phyloP scores from a whole-genome alignment of 2,888 invertebrate genomes.

The Tineola bisselliella region DNA sequence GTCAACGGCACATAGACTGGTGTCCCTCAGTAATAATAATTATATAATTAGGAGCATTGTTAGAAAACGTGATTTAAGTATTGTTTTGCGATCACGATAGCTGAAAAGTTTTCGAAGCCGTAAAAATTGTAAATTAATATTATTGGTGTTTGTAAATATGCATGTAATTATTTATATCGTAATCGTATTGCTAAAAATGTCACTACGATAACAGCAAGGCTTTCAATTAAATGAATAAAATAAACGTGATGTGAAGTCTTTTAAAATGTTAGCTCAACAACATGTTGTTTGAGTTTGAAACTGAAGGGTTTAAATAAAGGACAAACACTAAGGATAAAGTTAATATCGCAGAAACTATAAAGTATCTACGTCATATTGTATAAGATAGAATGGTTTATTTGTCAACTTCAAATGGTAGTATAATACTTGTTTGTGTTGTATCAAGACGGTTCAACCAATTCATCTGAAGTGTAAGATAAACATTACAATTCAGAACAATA shows the following conservation, averaged over 20 bases:
- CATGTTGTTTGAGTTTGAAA: neutral
- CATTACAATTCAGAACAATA: neutral
- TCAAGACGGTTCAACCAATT: neutral
- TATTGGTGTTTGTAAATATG: no score
- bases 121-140: no score
- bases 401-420: neutral
- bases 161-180: no score
- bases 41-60: no score
- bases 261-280: neutral
- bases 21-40: neutral
- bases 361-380: neutral
- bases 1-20: neutral
- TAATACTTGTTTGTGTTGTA: neutral
- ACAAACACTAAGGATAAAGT: neutral
- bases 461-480: neutral
- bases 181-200: no score
- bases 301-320: neutral
- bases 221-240: no score
- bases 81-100: no score
- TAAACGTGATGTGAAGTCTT: no score
- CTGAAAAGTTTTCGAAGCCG: no score
- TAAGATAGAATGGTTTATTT: neutral
- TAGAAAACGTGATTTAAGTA: no score
- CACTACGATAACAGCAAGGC: no score
- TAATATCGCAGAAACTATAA: neutral